phyloP scores from a whole-genome alignment of 2,888 invertebrate species.

The Pherbina coryleti region DNA sequence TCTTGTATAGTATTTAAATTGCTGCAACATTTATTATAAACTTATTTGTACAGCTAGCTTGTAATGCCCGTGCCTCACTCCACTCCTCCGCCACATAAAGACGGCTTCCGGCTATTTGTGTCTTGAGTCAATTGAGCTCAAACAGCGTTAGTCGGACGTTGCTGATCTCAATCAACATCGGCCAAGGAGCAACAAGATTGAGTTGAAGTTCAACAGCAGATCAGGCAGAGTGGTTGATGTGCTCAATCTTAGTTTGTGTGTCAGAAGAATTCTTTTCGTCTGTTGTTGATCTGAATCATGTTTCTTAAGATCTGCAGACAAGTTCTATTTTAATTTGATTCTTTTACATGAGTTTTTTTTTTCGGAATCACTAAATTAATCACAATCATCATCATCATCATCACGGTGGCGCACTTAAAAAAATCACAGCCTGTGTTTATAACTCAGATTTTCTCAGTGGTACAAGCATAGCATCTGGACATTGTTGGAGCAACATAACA shows the following conservation, averaged over 20 bases:
- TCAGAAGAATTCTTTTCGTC: neutral
- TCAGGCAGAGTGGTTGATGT: neutral
- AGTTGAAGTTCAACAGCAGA: constrained; percentile 2
- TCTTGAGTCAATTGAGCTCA: neutral
- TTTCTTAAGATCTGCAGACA: neutral
- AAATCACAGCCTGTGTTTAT: neutral
- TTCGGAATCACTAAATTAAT: neutral
- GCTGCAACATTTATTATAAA: neutral
- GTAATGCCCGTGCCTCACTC: too few species aligned
- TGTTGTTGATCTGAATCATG: neutral
- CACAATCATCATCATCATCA: neutral
- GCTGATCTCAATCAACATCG: constrained; percentile 8
- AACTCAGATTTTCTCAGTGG: too few species aligned
- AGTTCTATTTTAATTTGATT: neutral
- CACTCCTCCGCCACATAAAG: neutral
- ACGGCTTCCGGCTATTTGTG: neutral
- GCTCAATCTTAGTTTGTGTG: neutral
- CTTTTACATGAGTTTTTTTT: neutral
- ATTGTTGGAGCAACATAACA: too few species aligned
- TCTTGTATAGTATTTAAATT: neutral
- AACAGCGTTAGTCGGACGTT: neutral
- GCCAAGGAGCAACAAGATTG: neutral
- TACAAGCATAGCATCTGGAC: too few species aligned
- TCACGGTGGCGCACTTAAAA: neutral
- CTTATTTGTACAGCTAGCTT: neutral